These are phyloP conservation scores for Eudyptes chrysolophus DNA, from an alignment of 2,113 vertebrate species.

Conservation along the genomic window DNA sequence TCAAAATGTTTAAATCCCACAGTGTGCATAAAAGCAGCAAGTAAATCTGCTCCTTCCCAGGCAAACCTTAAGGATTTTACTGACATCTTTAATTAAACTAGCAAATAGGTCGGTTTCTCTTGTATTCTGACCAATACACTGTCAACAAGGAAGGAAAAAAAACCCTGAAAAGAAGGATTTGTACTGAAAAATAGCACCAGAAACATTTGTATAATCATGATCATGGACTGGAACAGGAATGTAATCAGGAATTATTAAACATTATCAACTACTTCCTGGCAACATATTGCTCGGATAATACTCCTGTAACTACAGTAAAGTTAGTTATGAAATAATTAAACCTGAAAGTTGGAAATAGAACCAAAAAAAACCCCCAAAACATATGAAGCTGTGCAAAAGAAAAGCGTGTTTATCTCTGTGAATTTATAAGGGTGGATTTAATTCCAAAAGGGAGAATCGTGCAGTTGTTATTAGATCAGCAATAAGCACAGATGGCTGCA, in stretches of 20 bases:
- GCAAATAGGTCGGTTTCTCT: conserved; percentile 61
- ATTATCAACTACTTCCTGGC: conserved; percentile 58
- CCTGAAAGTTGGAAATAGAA: neutral
- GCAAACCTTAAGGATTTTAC: conserved; percentile 54
- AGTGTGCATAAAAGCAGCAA: conserved; percentile 59
- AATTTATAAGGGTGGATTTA: neutral
- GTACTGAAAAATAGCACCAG: conserved; percentile 57
- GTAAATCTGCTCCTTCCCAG: conserved; percentile 65
- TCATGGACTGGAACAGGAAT: conserved; percentile 59
- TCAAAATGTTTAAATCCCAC: conserved; percentile 67
- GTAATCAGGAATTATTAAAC: conserved; percentile 57
- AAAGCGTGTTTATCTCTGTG: neutral
- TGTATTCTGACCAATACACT: conserved; percentile 47
- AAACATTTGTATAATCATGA: conserved; percentile 64
- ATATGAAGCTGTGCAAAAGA: neutral
- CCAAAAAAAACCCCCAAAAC: neutral
- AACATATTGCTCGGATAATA: conserved; percentile 8
- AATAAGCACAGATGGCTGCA: conserved; percentile 46
- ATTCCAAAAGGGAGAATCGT: neutral
- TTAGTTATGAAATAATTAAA: conserved; percentile 55
- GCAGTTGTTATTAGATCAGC: neutral
- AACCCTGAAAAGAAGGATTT: conserved; percentile 57
- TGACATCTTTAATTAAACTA: conserved; percentile 72
- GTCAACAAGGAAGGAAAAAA: conserved; percentile 27
- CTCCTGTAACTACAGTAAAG: conserved; percentile 9